phyloP scores from a whole-genome alignment of 2,888 invertebrate species.

The Xestia xanthographa region DNA sequence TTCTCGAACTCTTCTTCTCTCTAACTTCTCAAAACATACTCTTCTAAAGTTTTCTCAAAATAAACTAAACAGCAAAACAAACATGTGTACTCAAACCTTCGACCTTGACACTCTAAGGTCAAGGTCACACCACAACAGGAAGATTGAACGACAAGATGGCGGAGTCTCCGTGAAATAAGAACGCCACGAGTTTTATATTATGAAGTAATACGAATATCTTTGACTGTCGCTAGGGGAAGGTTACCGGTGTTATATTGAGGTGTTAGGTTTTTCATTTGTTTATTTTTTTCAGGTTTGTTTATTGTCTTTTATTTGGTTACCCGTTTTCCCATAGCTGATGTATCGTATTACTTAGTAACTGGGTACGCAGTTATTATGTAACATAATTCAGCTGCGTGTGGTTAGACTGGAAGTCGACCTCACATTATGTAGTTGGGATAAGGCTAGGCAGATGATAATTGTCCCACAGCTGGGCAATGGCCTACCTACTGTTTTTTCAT shows the following conservation, averaged over 20 bases:
- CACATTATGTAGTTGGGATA: not conserved
- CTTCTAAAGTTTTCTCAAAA: not conserved
- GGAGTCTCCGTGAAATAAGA: conserved; percentile 30
- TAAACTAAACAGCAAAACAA: conserved; percentile 6
- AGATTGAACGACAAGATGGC: conserved; percentile 49
- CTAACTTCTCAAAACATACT: not conserved
- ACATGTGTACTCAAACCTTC: not conserved
- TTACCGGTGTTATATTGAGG: not conserved
- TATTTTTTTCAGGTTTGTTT: not conserved
- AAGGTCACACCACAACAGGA: conserved; percentile 10
- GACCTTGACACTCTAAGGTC: conserved; percentile 39
- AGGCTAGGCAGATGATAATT: not conserved
- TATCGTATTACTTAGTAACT: not conserved
- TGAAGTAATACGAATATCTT: conserved; percentile 41
- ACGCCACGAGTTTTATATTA: conserved; percentile 19
- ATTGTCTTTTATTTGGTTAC: not conserved
- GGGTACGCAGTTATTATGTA: not conserved
- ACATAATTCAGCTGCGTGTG: not conserved
- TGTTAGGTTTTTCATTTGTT: not conserved
- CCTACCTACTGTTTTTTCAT: not conserved
- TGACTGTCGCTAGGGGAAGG: conserved; percentile 18
- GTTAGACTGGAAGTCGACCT: not conserved
- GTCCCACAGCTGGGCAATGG: not conserved
- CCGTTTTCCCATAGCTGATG: not conserved
- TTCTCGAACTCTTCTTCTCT: too few species aligned